phyloP scores from a whole-genome alignment of 92 coral and sea anemone genomes.

The Actinostola sp. region DNA sequence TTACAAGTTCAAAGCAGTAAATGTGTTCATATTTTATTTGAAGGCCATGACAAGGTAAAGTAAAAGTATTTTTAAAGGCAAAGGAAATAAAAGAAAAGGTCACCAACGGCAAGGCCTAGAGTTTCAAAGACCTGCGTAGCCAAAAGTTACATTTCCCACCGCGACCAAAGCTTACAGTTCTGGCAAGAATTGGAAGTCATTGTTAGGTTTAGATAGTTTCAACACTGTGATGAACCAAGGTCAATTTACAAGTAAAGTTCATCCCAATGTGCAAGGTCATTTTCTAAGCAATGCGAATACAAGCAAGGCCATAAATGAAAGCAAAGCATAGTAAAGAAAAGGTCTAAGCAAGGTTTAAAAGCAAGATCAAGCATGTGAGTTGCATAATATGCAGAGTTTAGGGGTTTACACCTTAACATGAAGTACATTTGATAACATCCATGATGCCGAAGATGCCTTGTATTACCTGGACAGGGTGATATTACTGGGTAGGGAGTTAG shows the following conservation, averaged over 20 bases:
- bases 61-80: conserved; percentile 18
- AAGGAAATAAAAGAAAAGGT: conserved; percentile 11
- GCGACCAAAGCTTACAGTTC: too few species aligned
- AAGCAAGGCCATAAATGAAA: too few species aligned
- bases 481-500: conserved; percentile 89
- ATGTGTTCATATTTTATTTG: conserved; percentile 10
- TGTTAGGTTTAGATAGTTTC: too few species aligned
- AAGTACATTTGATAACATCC: conserved; percentile 98
- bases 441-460: conserved; percentile 97
- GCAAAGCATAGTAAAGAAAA: too few species aligned
- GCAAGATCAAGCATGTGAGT: too few species aligned
- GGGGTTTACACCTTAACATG: conserved; percentile 88
- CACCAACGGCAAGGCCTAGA: conserved; percentile 7
- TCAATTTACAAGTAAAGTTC: too few species aligned
- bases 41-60: conserved; percentile 24
- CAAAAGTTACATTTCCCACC: conserved; percentile 1
- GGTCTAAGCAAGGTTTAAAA: too few species aligned
- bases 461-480: conserved; percentile 91
- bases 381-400: too few species aligned
- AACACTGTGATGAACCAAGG: too few species aligned
- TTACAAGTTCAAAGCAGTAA: not conserved
- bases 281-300: too few species aligned
- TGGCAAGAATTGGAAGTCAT: too few species aligned
- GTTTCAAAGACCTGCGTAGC: conserved; percentile 20
- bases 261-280: too few species aligned